Base-by-base conservation (phyloP, 2,113 vertebrate species). In the Toxotes chatareus region DNA sequence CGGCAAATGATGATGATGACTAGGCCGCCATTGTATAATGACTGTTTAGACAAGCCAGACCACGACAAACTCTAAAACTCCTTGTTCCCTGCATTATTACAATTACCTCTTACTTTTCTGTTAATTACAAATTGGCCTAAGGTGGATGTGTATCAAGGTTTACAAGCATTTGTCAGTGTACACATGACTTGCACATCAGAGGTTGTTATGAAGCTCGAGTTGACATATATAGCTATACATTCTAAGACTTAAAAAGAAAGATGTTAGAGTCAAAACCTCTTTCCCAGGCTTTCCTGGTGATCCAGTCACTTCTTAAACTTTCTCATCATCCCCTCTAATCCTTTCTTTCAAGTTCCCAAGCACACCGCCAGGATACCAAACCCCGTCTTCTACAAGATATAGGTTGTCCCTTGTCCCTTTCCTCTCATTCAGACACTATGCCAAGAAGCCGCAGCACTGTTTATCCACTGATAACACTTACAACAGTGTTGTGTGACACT, bases 281-380 rank as follows among this genome's bases (percentile, higher is more conserved):
- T 91, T 87, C 82, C 75, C 76, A 79, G 79, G 73, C 65, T 42
- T 46, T 64, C 16, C 66, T 60, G 63, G 73, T 57, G 34, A 77
- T 73, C 51, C 55, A 69, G 38, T 51, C 78, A 74, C 53, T 80
- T 69, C 55, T 83, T 60, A 70, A 56, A 68, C 59, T 60, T 59
- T 72, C 67, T 74, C 71, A 46, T 86, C 86, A 82, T 82, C 85
- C 73, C 16, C 60, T 85, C 63, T 93, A 91, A 93, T 91, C 90
- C 88, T 17, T 42, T 60, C 87, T 86, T 86, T 89, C 69, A 85
- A 77, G 76, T 75, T 79, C 14, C 60, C 11, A 55, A 76, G 64
- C 62, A 6, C 74, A 61, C 73, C 66, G 76, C 76, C 82, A 73
- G 27, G 46, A 59, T 10, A 73, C 80, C 85, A 88, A 84, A 57